A percentile compares a stretch with the other conserved stretches of the same genome.
Evolutionary conservation across 2,113 vertebrate species (phyloP).

Genomic region (Electrona antarctica): DNA sequence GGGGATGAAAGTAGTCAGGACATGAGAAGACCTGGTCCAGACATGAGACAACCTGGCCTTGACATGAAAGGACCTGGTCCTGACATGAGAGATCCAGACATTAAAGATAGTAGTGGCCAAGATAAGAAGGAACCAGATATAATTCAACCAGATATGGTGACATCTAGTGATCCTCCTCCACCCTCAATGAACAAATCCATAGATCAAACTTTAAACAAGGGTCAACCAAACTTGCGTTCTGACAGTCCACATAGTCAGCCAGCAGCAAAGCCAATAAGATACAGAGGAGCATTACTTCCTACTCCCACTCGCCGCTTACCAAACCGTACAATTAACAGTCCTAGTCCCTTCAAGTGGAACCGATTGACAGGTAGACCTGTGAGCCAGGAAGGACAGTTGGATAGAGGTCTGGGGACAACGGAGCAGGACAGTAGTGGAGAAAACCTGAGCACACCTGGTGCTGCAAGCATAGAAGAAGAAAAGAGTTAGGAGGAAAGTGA

Average conservation of each 20-base stretch:
- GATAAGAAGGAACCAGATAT: slow-evolving; percentile 30
- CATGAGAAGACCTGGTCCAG: slow-evolving; percentile 25
- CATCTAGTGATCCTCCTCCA: slow-evolving; percentile 65
- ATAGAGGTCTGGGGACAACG: slow-evolving; percentile 52
- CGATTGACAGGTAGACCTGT: slow-evolving; percentile 64
- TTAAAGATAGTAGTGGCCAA: neutral
- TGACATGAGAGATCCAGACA: slow-evolving; percentile 12
- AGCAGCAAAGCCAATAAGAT: slow-evolving; percentile 67
- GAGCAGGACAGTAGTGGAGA: slow-evolving; percentile 47
- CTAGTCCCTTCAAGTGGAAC: slow-evolving; percentile 61
- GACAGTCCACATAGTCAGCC: slow-evolving; percentile 70
- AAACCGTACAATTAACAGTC: slow-evolving; percentile 66
- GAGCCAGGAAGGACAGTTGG: slow-evolving; percentile 49
- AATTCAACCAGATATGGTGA: slow-evolving; percentile 25
- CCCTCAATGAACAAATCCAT: slow-evolving; percentile 69
- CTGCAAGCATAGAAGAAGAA: slow-evolving; percentile 48
- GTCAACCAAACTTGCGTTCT: slow-evolving; percentile 70
- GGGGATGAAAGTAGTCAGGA: slow-evolving; percentile 18
- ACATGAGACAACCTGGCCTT: slow-evolving; percentile 9
- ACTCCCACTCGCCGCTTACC: slow-evolving; percentile 71
- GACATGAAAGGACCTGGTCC: neutral
- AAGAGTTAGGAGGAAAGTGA: slow-evolving; percentile 29
- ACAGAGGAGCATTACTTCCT: slow-evolving; percentile 86
- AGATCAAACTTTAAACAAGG: slow-evolving; percentile 62
- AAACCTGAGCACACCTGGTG: slow-evolving; percentile 61